Base-by-base conservation (phyloP, 1,140 invertebrate species). In the Eriosoma lanigerum region DNA sequence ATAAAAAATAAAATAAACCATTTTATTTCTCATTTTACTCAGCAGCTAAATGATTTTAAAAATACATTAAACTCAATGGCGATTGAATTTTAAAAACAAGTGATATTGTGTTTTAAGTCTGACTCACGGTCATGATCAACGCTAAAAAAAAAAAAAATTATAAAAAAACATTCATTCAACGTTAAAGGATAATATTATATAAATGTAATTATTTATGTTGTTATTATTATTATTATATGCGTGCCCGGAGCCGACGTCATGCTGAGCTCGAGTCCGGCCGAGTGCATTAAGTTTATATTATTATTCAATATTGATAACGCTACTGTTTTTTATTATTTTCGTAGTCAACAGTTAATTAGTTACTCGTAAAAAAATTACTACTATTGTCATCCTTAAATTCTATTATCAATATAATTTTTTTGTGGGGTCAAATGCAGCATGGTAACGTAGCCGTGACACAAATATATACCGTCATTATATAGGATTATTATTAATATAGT, bases 371-470 rank as follows among this genome's bases (percentile, higher is more conserved):
- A 58, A 75, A 75, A 21, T 58, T 15, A 26, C 3, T 3, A 44
- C 54, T 46, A 76, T 76, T 76, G 73, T 76, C 12, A 62, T 76
- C 72, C 52, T 58, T 56, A 58, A 54, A 44, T 60, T 76, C 73
- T 60, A 60, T 75, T 75, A 75, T 75, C 29, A 38, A 5, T 17
- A n/a, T 24, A n/a, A 9, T 44, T n/a, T 38, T 38, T 38, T 17
- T 70, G 58, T 38, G 52, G 56, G 75, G 56, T 78, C 75, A 62
- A 29, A 62, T 19, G 38, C 56, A 9, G 6, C 32, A 15, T 13
- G n/a, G 56, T 38, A 38, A 73, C 70, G 70, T 29, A 78, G 24
- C 75, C 75, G 54, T 78, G 75, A 78, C 75, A 78, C 56, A n/a
- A n/a, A n/a, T 48, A 78, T 78, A 38, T 62, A 78, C 44, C 73